Evolutionary conservation across 2,888 invertebrate species (phyloP).

Genomic region (Plebejus anna): DNA sequence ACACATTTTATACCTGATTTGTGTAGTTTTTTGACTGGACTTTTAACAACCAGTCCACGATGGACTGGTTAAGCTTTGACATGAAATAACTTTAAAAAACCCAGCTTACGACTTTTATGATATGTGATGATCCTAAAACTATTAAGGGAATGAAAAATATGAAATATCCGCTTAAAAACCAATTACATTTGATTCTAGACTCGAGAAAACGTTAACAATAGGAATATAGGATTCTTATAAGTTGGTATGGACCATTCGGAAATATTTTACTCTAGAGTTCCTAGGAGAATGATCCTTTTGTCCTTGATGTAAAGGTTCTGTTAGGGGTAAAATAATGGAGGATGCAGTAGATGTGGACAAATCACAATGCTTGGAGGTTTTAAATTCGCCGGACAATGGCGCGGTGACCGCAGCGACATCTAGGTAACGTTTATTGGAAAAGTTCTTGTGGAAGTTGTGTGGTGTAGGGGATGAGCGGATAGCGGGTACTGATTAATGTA

Average conservation of each 20-base stretch:
- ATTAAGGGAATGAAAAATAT: not conserved
- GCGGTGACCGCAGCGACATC: constrained; percentile 57
- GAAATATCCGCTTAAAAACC: not conserved
- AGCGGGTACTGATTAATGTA: not conserved
- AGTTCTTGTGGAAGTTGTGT: constrained; percentile 53
- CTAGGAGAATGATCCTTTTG: not conserved
- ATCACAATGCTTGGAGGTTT: constrained; percentile 40
- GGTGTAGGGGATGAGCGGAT: constrained; percentile 40
- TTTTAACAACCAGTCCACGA: too few relatives aligned
- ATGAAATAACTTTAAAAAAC: too few relatives aligned
- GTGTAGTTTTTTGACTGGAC: too few relatives aligned
- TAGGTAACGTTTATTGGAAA: constrained; percentile 73
- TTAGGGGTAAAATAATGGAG: not conserved
- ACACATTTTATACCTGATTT: too few relatives aligned
- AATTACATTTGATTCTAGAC: not conserved
- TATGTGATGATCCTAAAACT: not conserved
- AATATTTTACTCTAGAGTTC: not conserved
- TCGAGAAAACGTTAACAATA: not conserved
- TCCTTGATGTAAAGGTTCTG: not conserved
- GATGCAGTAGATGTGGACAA: constrained; percentile 19
- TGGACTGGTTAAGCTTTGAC: too few relatives aligned
- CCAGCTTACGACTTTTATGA: not conserved
- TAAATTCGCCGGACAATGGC: constrained; percentile 56
- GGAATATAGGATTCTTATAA: constrained; percentile 8
- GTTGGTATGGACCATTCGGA: not conserved